These are phyloP conservation scores for Scyliorhinus canicula DNA, from an alignment of 2,797 vertebrate genomes.

Conservation along the genomic window DNA sequence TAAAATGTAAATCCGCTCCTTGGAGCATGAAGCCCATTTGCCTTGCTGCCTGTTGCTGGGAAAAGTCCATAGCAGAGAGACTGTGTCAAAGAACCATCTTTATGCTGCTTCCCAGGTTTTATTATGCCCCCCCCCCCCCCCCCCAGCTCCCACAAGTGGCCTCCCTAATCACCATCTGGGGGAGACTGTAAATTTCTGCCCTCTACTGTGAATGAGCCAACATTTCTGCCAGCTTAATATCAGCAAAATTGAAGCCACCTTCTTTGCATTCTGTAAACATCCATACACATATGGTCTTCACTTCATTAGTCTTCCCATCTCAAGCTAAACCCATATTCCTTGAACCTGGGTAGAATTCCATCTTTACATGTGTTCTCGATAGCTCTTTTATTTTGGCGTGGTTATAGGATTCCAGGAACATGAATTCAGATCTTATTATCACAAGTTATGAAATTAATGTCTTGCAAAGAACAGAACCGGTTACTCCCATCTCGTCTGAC, in stretches of 20 bases:
- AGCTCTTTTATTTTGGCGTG: not conserved
- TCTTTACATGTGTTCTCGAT: not conserved
- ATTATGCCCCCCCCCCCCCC: not conserved
- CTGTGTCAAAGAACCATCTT: not conserved
- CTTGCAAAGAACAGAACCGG: not conserved
- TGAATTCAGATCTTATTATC: not conserved
- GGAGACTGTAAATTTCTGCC: too few relatives aligned
- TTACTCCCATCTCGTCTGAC: not conserved
- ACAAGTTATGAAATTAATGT: not conserved
- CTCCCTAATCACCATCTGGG: not conserved
- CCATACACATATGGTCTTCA: not conserved
- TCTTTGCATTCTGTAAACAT: not conserved
- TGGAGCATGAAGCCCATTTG: not conserved
- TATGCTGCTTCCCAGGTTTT: not conserved
- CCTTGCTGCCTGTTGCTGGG: not conserved
- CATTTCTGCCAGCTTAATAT: not conserved
- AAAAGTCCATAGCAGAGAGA: not conserved
- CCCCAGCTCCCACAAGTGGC: too few relatives aligned
- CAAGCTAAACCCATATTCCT: not conserved
- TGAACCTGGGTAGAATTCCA: not conserved
- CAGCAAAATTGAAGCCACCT: not conserved
- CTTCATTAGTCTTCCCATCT: not conserved
- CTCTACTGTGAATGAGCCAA: not conserved
- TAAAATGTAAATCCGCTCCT: not conserved
- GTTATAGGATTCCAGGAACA: not conserved